These are phyloP conservation scores for Lota lota DNA, from an alignment of 2,113 vertebrate species.

Conservation along the genomic window DNA sequence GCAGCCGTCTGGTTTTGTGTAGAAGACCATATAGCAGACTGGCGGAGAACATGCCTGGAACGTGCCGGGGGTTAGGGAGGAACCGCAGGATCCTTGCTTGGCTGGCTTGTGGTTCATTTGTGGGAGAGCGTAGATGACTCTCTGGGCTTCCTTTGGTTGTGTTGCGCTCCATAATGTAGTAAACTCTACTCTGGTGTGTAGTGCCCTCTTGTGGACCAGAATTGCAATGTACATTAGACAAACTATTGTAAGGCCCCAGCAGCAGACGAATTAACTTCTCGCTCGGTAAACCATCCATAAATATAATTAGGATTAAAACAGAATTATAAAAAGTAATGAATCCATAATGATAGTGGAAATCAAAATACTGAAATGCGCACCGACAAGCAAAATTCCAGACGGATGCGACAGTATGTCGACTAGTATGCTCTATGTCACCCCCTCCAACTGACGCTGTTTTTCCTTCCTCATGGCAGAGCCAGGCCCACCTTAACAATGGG, in stretches of 20 bases:
- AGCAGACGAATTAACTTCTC: too few relatives aligned
- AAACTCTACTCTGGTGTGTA: background rate
- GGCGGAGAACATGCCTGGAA: background rate
- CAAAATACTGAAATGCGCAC: background rate
- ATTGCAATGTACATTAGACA: background rate
- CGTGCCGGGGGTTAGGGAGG: background rate
- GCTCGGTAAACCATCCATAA: background rate
- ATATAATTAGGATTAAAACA: background rate
- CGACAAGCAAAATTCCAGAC: too few relatives aligned
- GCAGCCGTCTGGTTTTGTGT: conserved; percentile 10
- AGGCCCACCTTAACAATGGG: conserved; percentile 79
- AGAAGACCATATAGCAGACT: conserved; percentile 11
- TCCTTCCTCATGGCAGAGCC: conserved; percentile 62
- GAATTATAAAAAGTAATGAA: too few relatives aligned
- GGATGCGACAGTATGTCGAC: background rate
- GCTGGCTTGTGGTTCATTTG: background rate
- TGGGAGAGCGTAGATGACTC: background rate
- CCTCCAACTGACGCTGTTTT: background rate
- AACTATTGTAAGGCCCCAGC: too few relatives aligned
- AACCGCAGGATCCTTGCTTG: conserved; percentile 8
- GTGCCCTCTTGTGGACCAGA: background rate
- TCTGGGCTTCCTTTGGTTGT: background rate
- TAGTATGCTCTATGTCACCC: background rate
- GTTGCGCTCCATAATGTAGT: background rate
- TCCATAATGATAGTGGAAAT: too few relatives aligned